A percentile compares a stretch with the other conserved stretches of the same genome.
phyloP scores from a whole-genome alignment of 2,888 invertebrate species.

The Drosophila mayaguana region DNA sequence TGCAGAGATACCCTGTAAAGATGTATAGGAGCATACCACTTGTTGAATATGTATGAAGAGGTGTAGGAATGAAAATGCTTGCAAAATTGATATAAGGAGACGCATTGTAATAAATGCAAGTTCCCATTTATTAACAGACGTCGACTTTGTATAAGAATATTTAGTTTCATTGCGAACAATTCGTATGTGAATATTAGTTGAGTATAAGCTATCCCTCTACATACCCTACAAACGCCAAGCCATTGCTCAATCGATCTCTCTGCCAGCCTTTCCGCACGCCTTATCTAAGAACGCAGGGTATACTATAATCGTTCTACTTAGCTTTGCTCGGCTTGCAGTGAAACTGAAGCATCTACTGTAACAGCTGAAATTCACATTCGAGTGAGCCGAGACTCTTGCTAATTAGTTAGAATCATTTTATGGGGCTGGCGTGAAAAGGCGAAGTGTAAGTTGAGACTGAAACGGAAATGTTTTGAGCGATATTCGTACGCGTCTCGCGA shows the following conservation, averaged over 20 bases:
- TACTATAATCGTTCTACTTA: not conserved
- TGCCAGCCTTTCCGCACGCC: not conserved
- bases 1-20: slow-evolving; percentile 8
- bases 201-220: too few species aligned
- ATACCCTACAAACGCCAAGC: not conserved
- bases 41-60: not conserved
- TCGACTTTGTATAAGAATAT: too few species aligned
- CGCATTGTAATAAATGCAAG: too few species aligned
- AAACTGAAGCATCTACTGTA: slow-evolving; percentile 20
- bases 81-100: too few species aligned
- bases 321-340: slow-evolving; percentile 15
- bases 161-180: too few species aligned
- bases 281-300: not conserved
- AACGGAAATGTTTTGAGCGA: slow-evolving; percentile 56
- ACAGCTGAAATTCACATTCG: slow-evolving; percentile 17
- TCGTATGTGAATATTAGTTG: too few species aligned
- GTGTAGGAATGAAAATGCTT: too few species aligned
- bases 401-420: slow-evolving; percentile 64
- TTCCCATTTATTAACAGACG: too few species aligned
- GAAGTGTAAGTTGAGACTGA: slow-evolving; percentile 25
- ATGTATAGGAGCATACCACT: not conserved
- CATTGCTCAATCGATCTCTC: not conserved
- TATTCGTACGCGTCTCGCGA: slow-evolving; percentile 51
- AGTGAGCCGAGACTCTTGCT: slow-evolving; percentile 40
- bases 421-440: slow-evolving; percentile 56